These are phyloP conservation scores for Microctenopoma stevenorrisi DNA, from an alignment of 2,797 vertebrate species.

Conservation along the genomic window DNA sequence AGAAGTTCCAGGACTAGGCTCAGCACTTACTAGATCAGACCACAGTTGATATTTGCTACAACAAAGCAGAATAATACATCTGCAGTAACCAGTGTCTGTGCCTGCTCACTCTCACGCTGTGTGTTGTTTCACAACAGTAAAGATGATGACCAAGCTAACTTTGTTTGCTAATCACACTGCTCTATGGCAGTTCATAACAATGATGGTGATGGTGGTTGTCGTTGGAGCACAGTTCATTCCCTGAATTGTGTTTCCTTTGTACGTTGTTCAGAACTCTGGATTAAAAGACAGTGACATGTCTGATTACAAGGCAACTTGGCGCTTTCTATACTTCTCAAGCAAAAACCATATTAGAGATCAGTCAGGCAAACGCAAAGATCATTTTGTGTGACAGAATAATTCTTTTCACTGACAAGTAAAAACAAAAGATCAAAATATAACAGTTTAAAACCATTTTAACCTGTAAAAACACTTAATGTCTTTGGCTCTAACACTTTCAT, in stretches of 20 bases:
- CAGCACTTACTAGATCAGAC: not conserved
- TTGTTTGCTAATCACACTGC: conserved; percentile 53
- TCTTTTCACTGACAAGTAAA: too few relatives aligned
- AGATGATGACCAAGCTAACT: conserved; percentile 30
- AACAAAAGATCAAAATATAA: too few relatives aligned
- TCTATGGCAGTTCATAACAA: conserved; percentile 17
- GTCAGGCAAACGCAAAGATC: too few relatives aligned
- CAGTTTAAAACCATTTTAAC: too few relatives aligned
- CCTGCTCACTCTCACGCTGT: not conserved
- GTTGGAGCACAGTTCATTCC: not conserved
- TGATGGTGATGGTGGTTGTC: not conserved
- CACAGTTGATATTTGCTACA: not conserved
- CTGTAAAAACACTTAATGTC: too few relatives aligned
- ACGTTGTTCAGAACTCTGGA: not conserved
- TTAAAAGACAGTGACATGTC: not conserved
- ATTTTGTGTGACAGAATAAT: too few relatives aligned
- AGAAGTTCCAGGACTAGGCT: too few relatives aligned
- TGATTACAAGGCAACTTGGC: not conserved
- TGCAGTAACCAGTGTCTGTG: not conserved
- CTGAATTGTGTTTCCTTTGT: not conserved
- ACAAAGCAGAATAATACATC: not conserved
- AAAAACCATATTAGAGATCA: not conserved
- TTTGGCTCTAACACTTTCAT: too few relatives aligned
- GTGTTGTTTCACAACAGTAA: conserved; percentile 23
- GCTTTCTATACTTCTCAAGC: not conserved